Base-by-base conservation (phyloP, 2,888 invertebrate species). In the Melangyna quadrimaculata region DNA sequence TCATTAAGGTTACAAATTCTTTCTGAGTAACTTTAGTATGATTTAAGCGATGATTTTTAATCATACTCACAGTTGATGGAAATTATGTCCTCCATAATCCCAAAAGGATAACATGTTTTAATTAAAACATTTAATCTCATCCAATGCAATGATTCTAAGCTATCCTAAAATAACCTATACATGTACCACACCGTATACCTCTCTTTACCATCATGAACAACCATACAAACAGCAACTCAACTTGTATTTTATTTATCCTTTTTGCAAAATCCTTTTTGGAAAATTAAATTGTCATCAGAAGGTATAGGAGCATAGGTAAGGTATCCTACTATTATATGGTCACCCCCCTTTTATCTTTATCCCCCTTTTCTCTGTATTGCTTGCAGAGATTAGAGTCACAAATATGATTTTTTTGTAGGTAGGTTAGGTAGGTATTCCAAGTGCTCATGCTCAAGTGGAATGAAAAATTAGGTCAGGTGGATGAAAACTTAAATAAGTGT, bases 401-500 rank as follows among this genome's bases (percentile, higher is more conserved):
- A 72, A 72, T 82, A 82, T 82, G 78, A 74, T 63, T 72, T 78
- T 78, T 82, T 55, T 55, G 55, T 29, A 14, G n/a, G n/a, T n/a
- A n/a, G n/a, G n/a, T n/a, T n/a, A n/a, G n/a, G n/a, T n/a, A n/a
- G n/a, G n/a, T 53, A 17, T 32, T 17, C 29, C 29, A 10, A 29
- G 29, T n/a, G 27, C 17, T 53, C 29, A 51, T 14, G 17, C 53
- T 73, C 27, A 57, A 55, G 63, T 45, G 24, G 72, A 40, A 43
- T 71, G 37, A 63, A 37, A 78, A 83, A 83, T 73, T 83, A 70
- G 82, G 82, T 83, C 82, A 83, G 53, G 55, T 70, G 69, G 53
- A 83, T 83, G 82, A 78, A 73, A 83, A 83, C 82, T 83, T 29
- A 83, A 83, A 83, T 83, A 83, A 83, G 82, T 78, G 82, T 73